Evolutionary conservation across 2,888 invertebrate species (phyloP), one percentile per base, ranked within the genome.

Genomic region (Calameuta filiformis): DNA sequence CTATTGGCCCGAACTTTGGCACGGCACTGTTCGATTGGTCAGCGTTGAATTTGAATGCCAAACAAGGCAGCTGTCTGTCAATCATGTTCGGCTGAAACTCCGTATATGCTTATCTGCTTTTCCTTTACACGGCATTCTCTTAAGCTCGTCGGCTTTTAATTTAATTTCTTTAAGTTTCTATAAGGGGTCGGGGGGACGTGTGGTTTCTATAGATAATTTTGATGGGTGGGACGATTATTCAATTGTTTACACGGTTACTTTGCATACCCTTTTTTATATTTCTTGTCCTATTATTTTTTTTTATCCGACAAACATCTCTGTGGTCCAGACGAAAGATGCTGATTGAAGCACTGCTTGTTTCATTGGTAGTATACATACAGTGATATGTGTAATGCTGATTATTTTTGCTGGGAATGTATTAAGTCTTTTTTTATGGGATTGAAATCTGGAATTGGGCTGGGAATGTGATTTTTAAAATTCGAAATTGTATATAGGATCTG

Each of bases 21-120:
- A 56, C 56, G 9, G 56, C 56, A 56, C 56, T 56, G 56, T 56
- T 23, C 56, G 23, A 9, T 56, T 56, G 56, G 56, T 23, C 56
- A 56, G 56, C 23, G 56, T 56, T 15, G 23, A 56, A 56, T 56
- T 56, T 23, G 56, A 71, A 71, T 34, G 71, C 71, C 71, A 71
- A 71, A 71, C 71, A 71, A 71, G 71, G 71, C 71, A 71, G 71
- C 71, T 23, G 71, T 33, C 71, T 71, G 71, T 71, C 71, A 71
- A 71, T 71, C 71, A 71, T 23, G 71, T 71, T 71, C 34, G 23
- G n/a, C 71, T 12, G 15, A 3, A 34, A 23, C 4, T 31, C 71
- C 71, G 12, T 71, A 71, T 31, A 71, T 71, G 71, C 71, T 71
- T 71, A 71, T 71, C 71, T 71, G 31, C 71, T 71, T 56, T 71